Evolutionary conservation across 2,888 invertebrate species (phyloP), one percentile per base, ranked within the genome.

Genomic region (Nephrotoma flavescens): DNA sequence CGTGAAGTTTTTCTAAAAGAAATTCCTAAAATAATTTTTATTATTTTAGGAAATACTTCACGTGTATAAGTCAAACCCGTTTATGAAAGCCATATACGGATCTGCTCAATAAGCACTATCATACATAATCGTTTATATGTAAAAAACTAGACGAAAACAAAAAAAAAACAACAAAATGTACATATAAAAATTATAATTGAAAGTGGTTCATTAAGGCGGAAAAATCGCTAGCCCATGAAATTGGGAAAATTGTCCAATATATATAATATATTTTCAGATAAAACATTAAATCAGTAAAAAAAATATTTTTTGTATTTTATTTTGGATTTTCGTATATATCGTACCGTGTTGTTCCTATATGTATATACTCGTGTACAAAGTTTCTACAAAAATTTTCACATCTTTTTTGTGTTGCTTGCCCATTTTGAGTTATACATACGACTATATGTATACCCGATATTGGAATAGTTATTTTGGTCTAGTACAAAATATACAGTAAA

Each of bases 191-290:
- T 84, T 87, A 86, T 87, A 87, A 87, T 87, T 87, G 87, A 87
- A 86, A 87, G 86, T 84, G 83, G 86, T 87, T 87, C 85, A 57
- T 86, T 87, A 45, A 87, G 87, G 87, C 87, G 87, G 87, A 87
- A 87, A 87, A 87, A 86, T 87, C 86, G 86, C 86, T 87, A 87
- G 87, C 45, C 87, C 87, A 87, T 87, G 87, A 87, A 87, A 87
- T 87, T 87, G 87, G 87, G 87, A 87, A 87, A 87, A 87, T 87
- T 87, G 87, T 87, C 87, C 87, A 87, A 87, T 87, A 87, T 87
- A 83, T 83, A 41, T 42, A 57, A 42, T 83, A 83, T 84, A 84
- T 84, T 42, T 42, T 84, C 41, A 84, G 41, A 84, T 84, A 84
- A 42, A 84, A 84, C 42, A 84, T 84, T 84, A 84, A 42, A 84